phyloP scores from a whole-genome alignment of 1,140 invertebrate species.

The Globodera rostochiensis region DNA sequence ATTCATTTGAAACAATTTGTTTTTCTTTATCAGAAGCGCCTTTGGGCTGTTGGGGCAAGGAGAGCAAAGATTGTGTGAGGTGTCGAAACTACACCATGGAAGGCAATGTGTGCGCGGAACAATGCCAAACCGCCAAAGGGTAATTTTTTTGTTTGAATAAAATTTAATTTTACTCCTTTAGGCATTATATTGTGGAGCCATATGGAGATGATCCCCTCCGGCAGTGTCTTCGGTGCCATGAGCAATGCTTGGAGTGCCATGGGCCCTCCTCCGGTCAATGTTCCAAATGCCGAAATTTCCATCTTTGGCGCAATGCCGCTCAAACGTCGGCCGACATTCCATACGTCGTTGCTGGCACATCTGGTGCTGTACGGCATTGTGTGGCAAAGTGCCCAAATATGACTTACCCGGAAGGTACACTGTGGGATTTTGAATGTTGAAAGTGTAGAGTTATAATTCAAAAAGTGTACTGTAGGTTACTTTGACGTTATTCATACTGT shows the following conservation, averaged over 20 bases:
- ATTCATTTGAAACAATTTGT: neutral
- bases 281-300: constrained; percentile 40
- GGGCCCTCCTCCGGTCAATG: constrained; percentile 38
- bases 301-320: constrained; percentile 14
- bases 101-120: constrained; percentile 31
- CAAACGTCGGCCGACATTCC: constrained; percentile 11
- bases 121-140: constrained; percentile 32
- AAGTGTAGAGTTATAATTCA: no score
- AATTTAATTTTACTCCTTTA: constrained; percentile 5
- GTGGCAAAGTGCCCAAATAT: constrained; percentile 40
- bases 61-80: constrained; percentile 37
- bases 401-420: constrained; percentile 32
- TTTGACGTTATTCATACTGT: no score
- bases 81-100: constrained; percentile 39
- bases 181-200: constrained; percentile 19
- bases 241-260: constrained; percentile 36
- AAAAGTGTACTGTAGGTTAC: no score
- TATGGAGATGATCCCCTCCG: neutral
- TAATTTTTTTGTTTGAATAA: no score
- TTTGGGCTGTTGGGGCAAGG: constrained; percentile 49
- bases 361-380: constrained; percentile 17
- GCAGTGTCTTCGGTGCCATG: constrained; percentile 29
- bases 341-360: neutral
- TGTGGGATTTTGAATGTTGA: neutral
- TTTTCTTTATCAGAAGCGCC: constrained; percentile 25